phyloP scores from a whole-genome alignment of 2,113 vertebrate species.

The Bufo gargarizans region DNA sequence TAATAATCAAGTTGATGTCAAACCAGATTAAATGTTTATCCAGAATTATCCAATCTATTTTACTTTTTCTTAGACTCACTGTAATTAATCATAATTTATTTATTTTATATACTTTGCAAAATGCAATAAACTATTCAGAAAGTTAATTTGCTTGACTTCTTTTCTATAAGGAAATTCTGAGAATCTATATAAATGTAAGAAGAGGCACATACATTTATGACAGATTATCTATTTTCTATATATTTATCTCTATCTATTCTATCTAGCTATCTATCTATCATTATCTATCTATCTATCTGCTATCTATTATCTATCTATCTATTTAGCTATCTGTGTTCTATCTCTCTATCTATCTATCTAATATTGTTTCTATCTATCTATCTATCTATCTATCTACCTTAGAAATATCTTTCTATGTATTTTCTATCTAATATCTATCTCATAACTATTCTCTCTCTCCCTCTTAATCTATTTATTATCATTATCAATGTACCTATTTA shows the following conservation, averaged over 20 bases:
- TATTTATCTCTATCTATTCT: background rate
- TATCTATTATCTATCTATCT: background rate
- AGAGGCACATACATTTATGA: no score
- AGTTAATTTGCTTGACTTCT: background rate
- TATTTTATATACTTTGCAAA: background rate
- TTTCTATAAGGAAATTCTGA: background rate
- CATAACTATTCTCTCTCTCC: no score
- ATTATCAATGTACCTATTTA: constrained; percentile 1
- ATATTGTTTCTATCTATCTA: background rate
- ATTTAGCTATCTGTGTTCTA: background rate
- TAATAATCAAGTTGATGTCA: background rate
- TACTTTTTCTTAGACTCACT: background rate
- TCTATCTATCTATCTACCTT: background rate
- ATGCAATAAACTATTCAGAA: background rate
- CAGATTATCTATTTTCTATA: background rate
- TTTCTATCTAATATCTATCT: background rate
- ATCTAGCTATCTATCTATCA: background rate
- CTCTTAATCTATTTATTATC: background rate
- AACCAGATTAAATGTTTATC: background rate
- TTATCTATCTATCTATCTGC: background rate
- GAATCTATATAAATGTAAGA: background rate
- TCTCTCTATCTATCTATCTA: background rate
- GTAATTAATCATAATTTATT: background rate
- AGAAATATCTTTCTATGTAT: background rate
- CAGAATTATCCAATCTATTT: background rate